phyloP scores from a whole-genome alignment of 2,888 invertebrate species.

The Lathronympha strigana region DNA sequence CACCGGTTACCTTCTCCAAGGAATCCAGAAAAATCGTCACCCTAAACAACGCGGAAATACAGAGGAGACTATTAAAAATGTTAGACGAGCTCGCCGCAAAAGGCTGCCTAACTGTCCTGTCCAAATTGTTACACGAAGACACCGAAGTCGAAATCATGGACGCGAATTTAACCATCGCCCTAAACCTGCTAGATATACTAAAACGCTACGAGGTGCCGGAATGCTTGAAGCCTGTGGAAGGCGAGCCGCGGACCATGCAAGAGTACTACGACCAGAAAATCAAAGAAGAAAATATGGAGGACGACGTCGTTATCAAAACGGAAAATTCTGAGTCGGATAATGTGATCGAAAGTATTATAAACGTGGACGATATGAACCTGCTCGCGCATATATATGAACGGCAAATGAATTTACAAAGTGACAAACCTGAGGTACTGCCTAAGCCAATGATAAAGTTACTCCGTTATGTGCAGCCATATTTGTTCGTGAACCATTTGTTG shows the following conservation, averaged over 20 bases:
- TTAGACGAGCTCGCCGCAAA: conserved; percentile 87
- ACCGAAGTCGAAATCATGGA: conserved; percentile 89
- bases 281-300: conserved; percentile 50
- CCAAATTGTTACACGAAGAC: conserved; percentile 87
- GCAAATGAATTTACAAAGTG: conserved; percentile 68
- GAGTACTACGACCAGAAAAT: conserved; percentile 59
- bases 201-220: conserved; percentile 81
- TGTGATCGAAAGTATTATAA: conserved; percentile 87
- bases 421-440: conserved; percentile 52
- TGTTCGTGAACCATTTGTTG: conserved; percentile 85
- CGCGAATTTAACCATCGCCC: conserved; percentile 82
- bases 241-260: conserved; percentile 57
- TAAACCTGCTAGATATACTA: conserved; percentile 80
- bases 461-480: conserved; percentile 75
- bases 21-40: conserved; percentile 91
- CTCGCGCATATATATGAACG: conserved; percentile 85
- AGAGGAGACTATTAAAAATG: conserved; percentile 86
- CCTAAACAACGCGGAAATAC: conserved; percentile 87
- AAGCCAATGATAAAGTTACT: conserved; percentile 60
- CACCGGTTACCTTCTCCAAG: conserved; percentile 91
- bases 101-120: conserved; percentile 88
- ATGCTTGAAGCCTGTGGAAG: conserved; percentile 55
- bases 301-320: conserved; percentile 42
- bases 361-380: conserved; percentile 85
- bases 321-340: conserved; percentile 67